Conservation (phyloP, 2,888 invertebrate genomes). For the Gryllus longicercus region DNA sequence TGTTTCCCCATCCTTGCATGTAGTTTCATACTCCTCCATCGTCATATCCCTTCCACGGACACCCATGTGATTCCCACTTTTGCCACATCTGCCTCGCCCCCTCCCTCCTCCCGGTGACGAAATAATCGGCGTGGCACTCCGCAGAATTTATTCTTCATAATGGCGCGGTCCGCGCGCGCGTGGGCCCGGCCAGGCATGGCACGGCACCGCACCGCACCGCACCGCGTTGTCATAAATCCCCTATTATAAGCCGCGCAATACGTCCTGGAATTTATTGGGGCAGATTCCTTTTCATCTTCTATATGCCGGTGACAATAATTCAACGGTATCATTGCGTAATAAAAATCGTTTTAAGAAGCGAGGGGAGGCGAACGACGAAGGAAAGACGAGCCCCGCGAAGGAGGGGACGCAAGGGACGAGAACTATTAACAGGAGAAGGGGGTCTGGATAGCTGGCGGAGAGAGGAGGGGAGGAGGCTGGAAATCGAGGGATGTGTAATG, state of each 20-base stretch:
- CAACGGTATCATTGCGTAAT: slow-evolving; percentile 8
- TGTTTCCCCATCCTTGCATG: too few species aligned
- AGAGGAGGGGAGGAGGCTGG: not conserved
- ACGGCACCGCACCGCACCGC: too few species aligned
- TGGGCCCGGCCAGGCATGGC: not conserved
- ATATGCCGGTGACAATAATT: slow-evolving; percentile 5
- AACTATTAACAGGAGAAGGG: not conserved
- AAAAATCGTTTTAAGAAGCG: not conserved
- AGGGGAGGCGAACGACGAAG: not conserved
- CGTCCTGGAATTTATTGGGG: slow-evolving; percentile 1
- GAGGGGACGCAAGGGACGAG: not conserved
- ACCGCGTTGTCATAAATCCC: not conserved
- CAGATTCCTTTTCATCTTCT: slow-evolving; percentile 2
- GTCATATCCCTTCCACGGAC: too few species aligned
- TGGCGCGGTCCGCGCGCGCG: not conserved
- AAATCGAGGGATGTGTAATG: not conserved
- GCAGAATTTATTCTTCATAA: slow-evolving; percentile 9
- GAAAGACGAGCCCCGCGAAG: not conserved
- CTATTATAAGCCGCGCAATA: slow-evolving; percentile 4
- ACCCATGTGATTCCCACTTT: too few species aligned
- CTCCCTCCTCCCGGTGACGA: not conserved
- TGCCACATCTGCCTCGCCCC: not conserved
- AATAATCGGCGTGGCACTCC: not conserved
- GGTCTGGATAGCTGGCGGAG: not conserved
- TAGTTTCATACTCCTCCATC: too few species aligned